Evolutionary conservation across 1,140 invertebrate species (phyloP), one percentile per base, ranked within the genome.

Genomic region (Drosophila takahashii): DNA sequence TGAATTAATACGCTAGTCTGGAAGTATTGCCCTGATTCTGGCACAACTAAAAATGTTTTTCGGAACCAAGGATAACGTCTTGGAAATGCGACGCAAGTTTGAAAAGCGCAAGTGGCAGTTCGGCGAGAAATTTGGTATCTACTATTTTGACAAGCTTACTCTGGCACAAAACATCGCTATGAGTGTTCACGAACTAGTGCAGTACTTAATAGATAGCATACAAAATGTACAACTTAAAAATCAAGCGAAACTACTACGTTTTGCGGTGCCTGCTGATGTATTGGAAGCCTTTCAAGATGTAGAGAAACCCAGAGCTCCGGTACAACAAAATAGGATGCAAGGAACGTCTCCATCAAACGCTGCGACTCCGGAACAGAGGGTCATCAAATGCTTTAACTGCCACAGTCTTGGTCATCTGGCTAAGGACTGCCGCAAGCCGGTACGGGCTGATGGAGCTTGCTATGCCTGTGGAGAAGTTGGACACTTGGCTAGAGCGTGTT

Each of bases 111-210:
- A 39, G 37, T 39, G 4, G 37, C 37, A 15, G 0, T 39, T 39
- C n/a, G 37, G 37, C 13, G n/a, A 39, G 22, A 22, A 22, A 3
- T 22, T 22, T 22, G 22, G 1, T 22, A 22, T 22, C 22, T 39
- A 39, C 37, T 39, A 15, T 15, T 39, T 39, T 39, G n/a, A 39
- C n/a, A 39, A 39, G 4, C 37, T 39, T 39, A 39, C 37, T 39
- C n/a, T 39, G 37, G 37, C 37, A 39, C 37, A 39, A 39, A 13
- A 39, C 37, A 15, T 39, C 37, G 37, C 37, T 39, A 39, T 39
- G 37, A 39, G n/a, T 39, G 37, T 39, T 39, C 37, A 39, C 37
- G 37, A 39, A 39, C 37, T 39, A 39, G 37, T 39, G n/a, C 37
- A 39, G 37, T 39, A 39, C n/a, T 39, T 39, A n/a, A 39, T 39